Evolutionary conservation across 2,797 vertebrate species (phyloP), one percentile per base, ranked within the genome.

Genomic region (Anas bernieri): DNA sequence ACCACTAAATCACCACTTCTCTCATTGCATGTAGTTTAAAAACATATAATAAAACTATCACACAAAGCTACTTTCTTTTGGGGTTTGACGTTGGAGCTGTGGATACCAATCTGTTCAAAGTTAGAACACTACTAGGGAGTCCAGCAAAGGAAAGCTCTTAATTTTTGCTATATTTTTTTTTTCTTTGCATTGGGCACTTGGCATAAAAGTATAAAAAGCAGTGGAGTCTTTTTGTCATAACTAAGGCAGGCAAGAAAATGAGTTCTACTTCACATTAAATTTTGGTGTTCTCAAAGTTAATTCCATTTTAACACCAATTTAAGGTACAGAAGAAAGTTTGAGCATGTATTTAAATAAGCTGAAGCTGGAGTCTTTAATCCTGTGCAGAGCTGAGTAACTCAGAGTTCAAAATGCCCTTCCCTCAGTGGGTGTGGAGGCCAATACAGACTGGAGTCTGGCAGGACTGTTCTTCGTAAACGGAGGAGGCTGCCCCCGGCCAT

Each of bases 31-130:
- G 83, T 94, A 92, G 66, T 82, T 97, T 94, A 95, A 95, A 97
- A 97, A 94, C 86, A 94, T 89, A 96, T 93, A 96, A 96, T 96
- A 97, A 96, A 97, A 91, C 90, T 87, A 96, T 94, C 87, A 96
- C 81, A 97, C 77, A 96, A 96, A 95, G 93, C 73, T 80, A 92
- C 87, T 90, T 95, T 77, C 93, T 96, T 94, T 87, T 67, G 74
- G 83, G 35, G 63, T 95, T 93, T 94, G 88, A 94, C 77, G 78
- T 61, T 82, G 46, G 82, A 95, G 58, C 86, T 72, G 67, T 79
- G 89, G 92, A 93, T 70, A 90, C 70, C 95, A 75, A 93, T 92
- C 92, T 97, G 68, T 83, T 86, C 82, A 96, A 96, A 85, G 87
- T 72, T 69, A 83, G 72, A 91, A 86, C 3, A 20, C 54, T 95